Base-by-base conservation (phyloP, 2,113 vertebrate genomes). In the Catharus bicknelli region DNA sequence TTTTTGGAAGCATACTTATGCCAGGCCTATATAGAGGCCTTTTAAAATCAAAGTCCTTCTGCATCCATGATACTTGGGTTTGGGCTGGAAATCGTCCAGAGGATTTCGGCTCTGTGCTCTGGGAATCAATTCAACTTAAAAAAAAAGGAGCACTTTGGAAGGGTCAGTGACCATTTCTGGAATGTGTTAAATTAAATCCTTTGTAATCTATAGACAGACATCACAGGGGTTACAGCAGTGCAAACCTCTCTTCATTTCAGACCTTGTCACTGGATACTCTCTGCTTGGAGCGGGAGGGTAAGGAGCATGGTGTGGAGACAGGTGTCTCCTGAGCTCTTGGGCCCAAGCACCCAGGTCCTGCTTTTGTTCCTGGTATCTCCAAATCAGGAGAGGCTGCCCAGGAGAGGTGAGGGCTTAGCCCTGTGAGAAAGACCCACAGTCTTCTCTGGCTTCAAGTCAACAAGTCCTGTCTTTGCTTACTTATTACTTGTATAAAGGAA, bases 401-500 rank as follows among this genome's bases (percentile, higher is more conserved):
- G 57, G 58, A 63, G 18, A 66, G 11, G 13, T 1, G 5, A 66
- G 26, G 16, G 26, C 38, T 92, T 54, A 85, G 34, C 6, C 26
- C 21, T 55, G 16, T 1, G 0, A 84, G 51, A 87, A 85, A 83
- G 53, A 79, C 43, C 13, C 17, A 6, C 12, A 32, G 47, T 18
- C 76, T 84, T 85, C 51, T 22, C 68, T 76, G 82, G 78, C 86
- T 70, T 77, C 43, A 34, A 40, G n/a, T 40, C 32, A 73, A 40
- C 7, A 30, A 76, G 20, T 85, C 22, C 54, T 82, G 58, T 38
- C 77, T 92, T 79, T 88, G 67, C 78, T 93, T 91, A 85, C 43
- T 92, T n/a, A 27, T 77, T 94, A 85, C 94, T 94, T 94, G 50
- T 91, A 45, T 51, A 93, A 87, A 91, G 70, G 63, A 79, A 87